Conservation (phyloP, 2,888 invertebrate species). For the Zygaena filipendulae region DNA sequence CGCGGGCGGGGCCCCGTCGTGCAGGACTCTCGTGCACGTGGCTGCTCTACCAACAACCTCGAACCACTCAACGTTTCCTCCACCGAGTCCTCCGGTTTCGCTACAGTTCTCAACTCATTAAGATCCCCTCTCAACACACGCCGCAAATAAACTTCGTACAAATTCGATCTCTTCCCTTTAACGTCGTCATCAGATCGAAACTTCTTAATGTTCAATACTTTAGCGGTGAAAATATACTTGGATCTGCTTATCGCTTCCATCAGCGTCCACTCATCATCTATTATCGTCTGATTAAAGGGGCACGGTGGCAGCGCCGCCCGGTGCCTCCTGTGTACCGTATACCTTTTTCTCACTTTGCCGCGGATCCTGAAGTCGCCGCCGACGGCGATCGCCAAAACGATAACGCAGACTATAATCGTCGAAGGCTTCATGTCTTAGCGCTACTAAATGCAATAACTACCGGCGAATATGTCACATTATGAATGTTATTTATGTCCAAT, state of each 20-base stretch:
- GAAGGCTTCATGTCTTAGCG: constrained; percentile 51
- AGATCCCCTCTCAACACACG: constrained; percentile 56
- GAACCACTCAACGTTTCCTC: constrained; percentile 49
- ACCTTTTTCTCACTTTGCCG: constrained; percentile 59
- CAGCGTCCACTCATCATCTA: constrained; percentile 60
- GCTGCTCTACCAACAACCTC: constrained; percentile 42
- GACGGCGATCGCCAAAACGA: constrained; percentile 47
- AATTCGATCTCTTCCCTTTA: constrained; percentile 41
- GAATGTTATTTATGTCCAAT: constrained; percentile 48
- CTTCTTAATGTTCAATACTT: constrained; percentile 57
- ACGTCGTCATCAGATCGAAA: constrained; percentile 34
- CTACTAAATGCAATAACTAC: constrained; percentile 39
- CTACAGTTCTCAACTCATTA: constrained; percentile 38
- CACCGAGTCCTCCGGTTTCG: constrained; percentile 28
- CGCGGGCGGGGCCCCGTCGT: constrained; percentile 53
- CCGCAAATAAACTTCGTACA: constrained; percentile 55
- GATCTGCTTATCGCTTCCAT: constrained; percentile 61
- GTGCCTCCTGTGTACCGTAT: constrained; percentile 44
- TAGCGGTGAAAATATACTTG: constrained; percentile 62
- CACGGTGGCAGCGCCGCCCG: constrained; percentile 53
- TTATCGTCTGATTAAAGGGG: constrained; percentile 60
- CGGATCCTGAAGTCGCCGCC: constrained; percentile 54
- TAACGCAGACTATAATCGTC: constrained; percentile 53
- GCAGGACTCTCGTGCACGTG: constrained; percentile 42
- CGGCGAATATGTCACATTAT: constrained; percentile 63